These are phyloP conservation scores for Philotrypesis tridentata DNA, from an alignment of 1,140 invertebrate species.

Conservation along the genomic window DNA sequence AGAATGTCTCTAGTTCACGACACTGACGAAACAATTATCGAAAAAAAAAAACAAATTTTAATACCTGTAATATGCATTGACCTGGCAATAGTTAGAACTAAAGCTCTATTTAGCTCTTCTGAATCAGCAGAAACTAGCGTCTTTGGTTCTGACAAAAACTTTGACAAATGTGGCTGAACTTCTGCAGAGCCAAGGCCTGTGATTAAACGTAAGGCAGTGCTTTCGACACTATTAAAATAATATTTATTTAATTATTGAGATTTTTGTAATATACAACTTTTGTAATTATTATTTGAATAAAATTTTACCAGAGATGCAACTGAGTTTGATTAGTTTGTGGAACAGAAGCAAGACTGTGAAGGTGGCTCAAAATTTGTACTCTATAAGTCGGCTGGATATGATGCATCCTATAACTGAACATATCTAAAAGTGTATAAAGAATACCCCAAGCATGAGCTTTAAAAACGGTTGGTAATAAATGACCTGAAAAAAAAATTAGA, in stretches of 20 bases:
- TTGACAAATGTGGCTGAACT: conserved; percentile 91
- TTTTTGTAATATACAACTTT: conserved; percentile 28
- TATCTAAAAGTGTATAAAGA: conserved; percentile 94
- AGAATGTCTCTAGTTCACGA: background rate
- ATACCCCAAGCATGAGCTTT: conserved; percentile 96
- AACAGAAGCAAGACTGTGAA: conserved; percentile 90
- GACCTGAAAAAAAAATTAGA: conserved; percentile 75
- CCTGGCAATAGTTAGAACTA: conserved; percentile 93
- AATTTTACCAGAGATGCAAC: conserved; percentile 86
- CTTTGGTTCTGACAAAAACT: conserved; percentile 91
- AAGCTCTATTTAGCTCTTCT: conserved; percentile 93
- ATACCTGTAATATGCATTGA: conserved; percentile 93
- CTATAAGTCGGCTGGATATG: conserved; percentile 97
- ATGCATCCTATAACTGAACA: conserved; percentile 97
- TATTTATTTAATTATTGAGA: conserved; percentile 13
- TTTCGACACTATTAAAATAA: conserved; percentile 87
- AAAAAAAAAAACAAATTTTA: conserved; percentile 42
- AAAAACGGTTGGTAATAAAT: conserved; percentile 91
- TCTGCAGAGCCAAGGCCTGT: conserved; percentile 93
- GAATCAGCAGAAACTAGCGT: conserved; percentile 93
- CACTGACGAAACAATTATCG: background rate
- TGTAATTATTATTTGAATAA: background rate
- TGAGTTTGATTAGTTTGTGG: conserved; percentile 96
- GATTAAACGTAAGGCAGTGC: conserved; percentile 92
- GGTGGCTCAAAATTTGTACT: conserved; percentile 91